A percentile compares a stretch with the other conserved stretches of the same genome.
Conservation (phyloP, 2,888 invertebrate species). For the Steinernema carpocapsae region DNA sequence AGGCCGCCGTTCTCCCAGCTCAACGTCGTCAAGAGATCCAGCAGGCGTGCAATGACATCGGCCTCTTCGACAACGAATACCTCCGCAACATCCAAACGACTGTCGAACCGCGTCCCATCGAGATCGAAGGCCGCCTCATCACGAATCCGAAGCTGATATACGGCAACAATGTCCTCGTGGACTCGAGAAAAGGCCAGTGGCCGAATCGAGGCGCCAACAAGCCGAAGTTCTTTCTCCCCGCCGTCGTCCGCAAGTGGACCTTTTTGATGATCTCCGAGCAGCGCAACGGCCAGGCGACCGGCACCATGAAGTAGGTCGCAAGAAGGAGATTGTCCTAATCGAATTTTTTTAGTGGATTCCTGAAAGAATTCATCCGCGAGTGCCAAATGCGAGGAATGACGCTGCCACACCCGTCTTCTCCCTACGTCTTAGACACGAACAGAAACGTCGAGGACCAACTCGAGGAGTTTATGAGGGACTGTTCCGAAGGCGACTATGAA, state of each 20-base stretch:
- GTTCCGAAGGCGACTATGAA: neutral
- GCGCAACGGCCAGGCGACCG: neutral
- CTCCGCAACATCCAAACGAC: neutral
- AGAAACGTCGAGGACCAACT: neutral
- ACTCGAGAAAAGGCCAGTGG: neutral
- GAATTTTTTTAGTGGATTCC: neutral
- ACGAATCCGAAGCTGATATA: neutral
- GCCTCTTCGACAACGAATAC: slow-evolving; percentile 8
- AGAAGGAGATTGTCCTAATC: too few species aligned
- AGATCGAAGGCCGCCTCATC: slow-evolving; percentile 7
- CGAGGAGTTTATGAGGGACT: neutral
- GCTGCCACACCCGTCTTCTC: neutral
- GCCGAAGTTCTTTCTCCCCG: neutral
- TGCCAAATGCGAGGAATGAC: neutral
- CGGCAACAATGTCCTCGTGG: neutral
- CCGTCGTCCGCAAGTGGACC: neutral
- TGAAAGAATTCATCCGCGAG: neutral
- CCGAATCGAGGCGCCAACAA: neutral
- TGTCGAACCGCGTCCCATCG: neutral
- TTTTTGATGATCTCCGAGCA: neutral
- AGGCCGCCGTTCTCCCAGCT: slow-evolving; percentile 8
- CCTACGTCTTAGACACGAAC: neutral
- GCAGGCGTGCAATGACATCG: neutral
- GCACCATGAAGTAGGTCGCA: neutral
- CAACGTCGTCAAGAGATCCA: neutral